Evolutionary conservation across 1,140 invertebrate genomes (phyloP), one percentile per base, ranked within the genome.

Genomic region (Bombus sibiricus): DNA sequence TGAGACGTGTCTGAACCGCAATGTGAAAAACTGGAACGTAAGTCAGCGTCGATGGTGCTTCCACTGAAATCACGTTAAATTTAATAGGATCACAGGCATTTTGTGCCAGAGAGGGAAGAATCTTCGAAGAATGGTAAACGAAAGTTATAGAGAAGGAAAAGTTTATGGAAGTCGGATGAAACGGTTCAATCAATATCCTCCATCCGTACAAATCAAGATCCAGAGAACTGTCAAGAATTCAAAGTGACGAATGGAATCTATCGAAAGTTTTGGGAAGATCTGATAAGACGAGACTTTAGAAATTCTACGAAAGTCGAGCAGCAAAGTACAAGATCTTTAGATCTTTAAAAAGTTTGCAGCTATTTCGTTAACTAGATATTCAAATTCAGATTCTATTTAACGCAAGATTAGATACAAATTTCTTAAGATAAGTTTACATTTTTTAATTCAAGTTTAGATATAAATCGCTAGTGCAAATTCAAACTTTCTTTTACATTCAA

Each of bases 41-140:
- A 68, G 69, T 59, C 41, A 74, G 83, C 69, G 81, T 81, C 34
- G 72, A 43, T 57, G 71, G 78, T 85, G 83, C 83, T 85, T 85
- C 83, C 34, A 6, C 59, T 41, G 71, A 81, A 81, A 81, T 81
- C 47, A 74, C 71, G 83, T 85, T 85, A 85, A 85, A 73, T 81
- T 85, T 81, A 85, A 85, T 78, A 68, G 34, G 69, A 85, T 85
- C 69, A 74, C 57, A n/a, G 22, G 8, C 53, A 41, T 15, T 12
- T 43, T 47, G 28, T 10, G 12, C 0, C 47, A 32, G 34, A 13
- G 12, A 8, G 9, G 25, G 1, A 72, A 39, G 10, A 71, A 37
- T 34, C 83, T 25, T 59, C 25, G 9, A 10, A 22, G 18, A 22
- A 34, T 8, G 3, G 3, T 47, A 62, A 59, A 62, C 66, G 32